phyloP scores from a whole-genome alignment of 2,888 invertebrate genomes.

The Rhagonycha fulva region DNA sequence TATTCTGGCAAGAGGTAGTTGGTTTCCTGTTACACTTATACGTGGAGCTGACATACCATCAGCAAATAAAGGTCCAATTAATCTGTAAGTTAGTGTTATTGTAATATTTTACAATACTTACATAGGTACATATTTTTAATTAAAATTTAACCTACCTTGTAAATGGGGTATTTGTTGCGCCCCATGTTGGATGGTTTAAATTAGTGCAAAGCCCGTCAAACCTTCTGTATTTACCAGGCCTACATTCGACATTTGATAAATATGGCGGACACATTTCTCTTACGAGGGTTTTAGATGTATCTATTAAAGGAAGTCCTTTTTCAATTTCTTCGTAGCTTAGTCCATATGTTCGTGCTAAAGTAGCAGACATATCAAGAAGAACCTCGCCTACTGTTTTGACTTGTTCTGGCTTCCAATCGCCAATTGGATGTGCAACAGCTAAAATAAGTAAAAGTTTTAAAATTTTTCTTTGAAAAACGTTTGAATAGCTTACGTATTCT shows the following conservation, averaged over 20 bases:
- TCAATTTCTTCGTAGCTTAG: slow-evolving; percentile 85
- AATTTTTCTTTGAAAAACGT: not conserved
- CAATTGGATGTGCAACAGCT: slow-evolving; percentile 82
- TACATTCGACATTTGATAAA: slow-evolving; percentile 84
- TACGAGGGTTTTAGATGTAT: slow-evolving; percentile 85
- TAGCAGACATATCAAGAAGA: slow-evolving; percentile 82
- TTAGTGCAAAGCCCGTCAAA: slow-evolving; percentile 90
- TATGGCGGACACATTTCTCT: slow-evolving; percentile 87
- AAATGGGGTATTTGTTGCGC: slow-evolving; percentile 82
- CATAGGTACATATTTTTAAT: not conserved
- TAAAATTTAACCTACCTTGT: slow-evolving; percentile 63
- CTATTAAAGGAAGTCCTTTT: slow-evolving; percentile 83
- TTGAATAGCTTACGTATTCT: slow-evolving; percentile 77
- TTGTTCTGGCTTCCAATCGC: slow-evolving; percentile 84
- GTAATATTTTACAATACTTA: not conserved
- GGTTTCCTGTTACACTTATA: slow-evolving; percentile 75
- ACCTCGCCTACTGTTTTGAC: slow-evolving; percentile 86
- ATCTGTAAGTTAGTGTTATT: slow-evolving; percentile 52
- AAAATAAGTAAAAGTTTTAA: slow-evolving; percentile 42
- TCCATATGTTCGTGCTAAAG: slow-evolving; percentile 61
- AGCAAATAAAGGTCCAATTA: slow-evolving; percentile 79
- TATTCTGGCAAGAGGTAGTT: slow-evolving; percentile 79
- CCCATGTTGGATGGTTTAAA: slow-evolving; percentile 87
- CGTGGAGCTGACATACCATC: slow-evolving; percentile 86
- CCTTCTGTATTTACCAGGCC: slow-evolving; percentile 85